Base-by-base conservation (phyloP, 2,797 vertebrate genomes). In the Acanthis flammea region DNA sequence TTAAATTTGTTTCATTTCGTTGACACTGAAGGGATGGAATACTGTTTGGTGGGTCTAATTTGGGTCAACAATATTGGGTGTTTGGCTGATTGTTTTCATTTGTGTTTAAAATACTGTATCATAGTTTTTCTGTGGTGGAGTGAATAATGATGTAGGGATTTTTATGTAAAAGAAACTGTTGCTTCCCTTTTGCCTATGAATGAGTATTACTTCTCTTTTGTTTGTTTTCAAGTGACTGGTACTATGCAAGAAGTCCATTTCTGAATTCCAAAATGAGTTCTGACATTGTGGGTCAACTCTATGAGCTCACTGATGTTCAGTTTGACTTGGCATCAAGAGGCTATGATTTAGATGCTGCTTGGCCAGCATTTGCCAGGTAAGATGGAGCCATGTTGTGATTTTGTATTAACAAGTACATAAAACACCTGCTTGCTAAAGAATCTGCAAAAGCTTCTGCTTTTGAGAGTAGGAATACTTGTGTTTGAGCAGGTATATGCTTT, bases 341-440 rank as follows among this genome's bases (percentile, higher is more conserved):
- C 81, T 98, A 99, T 48, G 99, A 99, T 95, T 98, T 99, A 60
- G 99, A 99, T 94, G 98, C 99, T 28, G 98, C 98, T 77, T 99
- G 99, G 99, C 99, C 99, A 9, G 98, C 98, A 2, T 99, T 99
- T 98, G 98, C 99, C 93, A 99, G 99, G 99, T 99, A 98, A 94
- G 62, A 47, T 35, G 27, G 47, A 50, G 44, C 37, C 25, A 65
- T 25, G 12, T 33, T 27, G 7, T 44, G 22, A 13, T 21, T 88
- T 90, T 88, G 3, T 75, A 11, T 82, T 66, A 60, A 27, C 18
- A 37, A 44, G 53, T 11, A 30, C 11, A 9, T 66, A 48, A 72
- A 83, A 60, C 47, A 41, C 14, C 33, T 71, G 10, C 24, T 70
- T 66, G 23, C 31, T 84, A 23, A 17, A 61, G 42, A 74, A 44